Evolutionary conservation across 2,113 vertebrate genomes (phyloP).

Genomic region (Eurystomus gularis): DNA sequence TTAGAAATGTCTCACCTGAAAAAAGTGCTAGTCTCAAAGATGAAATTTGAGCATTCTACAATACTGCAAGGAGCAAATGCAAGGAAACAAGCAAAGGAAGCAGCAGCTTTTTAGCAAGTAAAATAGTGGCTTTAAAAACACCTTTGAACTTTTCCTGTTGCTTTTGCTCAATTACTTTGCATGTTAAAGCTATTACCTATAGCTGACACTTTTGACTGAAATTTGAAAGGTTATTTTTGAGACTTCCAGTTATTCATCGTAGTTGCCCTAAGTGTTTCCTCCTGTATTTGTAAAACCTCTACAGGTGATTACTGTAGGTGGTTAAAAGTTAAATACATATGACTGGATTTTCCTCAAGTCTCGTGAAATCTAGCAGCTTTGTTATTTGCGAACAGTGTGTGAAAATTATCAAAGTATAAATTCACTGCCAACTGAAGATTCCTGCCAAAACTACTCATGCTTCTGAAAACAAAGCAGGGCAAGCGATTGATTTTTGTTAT

Average conservation of each 20-base stretch:
- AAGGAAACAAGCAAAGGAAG: not conserved
- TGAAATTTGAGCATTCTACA: not conserved
- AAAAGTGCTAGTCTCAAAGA: not conserved
- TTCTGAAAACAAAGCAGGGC: slow-evolving; percentile 20
- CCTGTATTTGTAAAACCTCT: not conserved
- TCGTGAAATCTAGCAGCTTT: not conserved
- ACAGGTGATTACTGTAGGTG: not conserved
- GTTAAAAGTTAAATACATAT: not conserved
- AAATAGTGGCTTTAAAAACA: not conserved
- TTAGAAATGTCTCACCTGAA: not conserved
- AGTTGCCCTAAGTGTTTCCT: not conserved
- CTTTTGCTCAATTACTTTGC: not conserved
- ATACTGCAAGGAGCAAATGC: not conserved
- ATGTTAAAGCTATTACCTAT: not conserved
- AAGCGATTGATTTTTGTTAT: not conserved
- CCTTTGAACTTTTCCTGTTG: not conserved
- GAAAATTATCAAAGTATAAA: slow-evolving; percentile 17
- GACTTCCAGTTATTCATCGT: not conserved
- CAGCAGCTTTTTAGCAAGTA: not conserved
- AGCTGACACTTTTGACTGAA: not conserved
- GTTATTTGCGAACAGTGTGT: not conserved
- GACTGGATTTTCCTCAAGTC: not conserved
- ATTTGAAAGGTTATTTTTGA: not conserved
- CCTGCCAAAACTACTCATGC: not conserved
- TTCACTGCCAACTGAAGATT: not conserved